phyloP scores from a whole-genome alignment of 1,140 invertebrate genomes.

The Drosophila rufa region DNA sequence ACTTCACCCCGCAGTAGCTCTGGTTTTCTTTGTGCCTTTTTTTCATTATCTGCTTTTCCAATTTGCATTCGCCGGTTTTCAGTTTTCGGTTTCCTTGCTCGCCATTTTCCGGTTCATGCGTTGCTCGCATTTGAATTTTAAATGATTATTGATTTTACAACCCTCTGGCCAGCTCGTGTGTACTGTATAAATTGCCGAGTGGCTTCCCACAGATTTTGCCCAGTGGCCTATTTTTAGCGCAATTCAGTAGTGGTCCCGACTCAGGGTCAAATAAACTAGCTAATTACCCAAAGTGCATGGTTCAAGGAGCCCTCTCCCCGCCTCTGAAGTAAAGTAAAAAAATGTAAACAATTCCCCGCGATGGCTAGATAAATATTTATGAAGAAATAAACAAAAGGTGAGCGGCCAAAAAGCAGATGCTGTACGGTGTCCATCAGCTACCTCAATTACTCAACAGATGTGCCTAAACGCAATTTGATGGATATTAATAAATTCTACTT shows the following conservation, averaged over 20 bases:
- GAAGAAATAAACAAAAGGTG: constrained; percentile 22
- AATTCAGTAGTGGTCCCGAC: constrained; percentile 30
- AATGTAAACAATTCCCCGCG: constrained; percentile 38
- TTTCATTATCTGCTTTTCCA: constrained; percentile 82
- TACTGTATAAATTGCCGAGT: constrained; percentile 12
- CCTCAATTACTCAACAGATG: constrained; percentile 48
- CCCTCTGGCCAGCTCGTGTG: constrained; percentile 11
- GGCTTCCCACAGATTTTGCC: constrained; percentile 17
- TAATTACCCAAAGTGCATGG: constrained; percentile 52
- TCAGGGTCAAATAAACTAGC: constrained; percentile 45
- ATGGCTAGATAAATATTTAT: constrained; percentile 37
- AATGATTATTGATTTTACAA: constrained; percentile 78
- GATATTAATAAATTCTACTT: constrained; percentile 6
- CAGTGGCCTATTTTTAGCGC: constrained; percentile 41
- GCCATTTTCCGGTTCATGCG: constrained; percentile 80
- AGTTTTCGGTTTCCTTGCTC: constrained; percentile 49
- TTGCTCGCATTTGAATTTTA: constrained; percentile 79
- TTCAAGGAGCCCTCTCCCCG: constrained; percentile 7
- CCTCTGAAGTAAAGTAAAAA: constrained; percentile 10
- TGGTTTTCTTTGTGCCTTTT: constrained; percentile 28
- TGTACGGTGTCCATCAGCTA: constrained; percentile 16
- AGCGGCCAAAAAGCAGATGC: constrained; percentile 6
- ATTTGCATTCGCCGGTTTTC: constrained; percentile 70
- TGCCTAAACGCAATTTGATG: constrained; percentile 9
- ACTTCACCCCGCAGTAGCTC: constrained; percentile 16